phyloP scores from a whole-genome alignment of 92 coral and sea anemone genomes.

The Muricea muricata region DNA sequence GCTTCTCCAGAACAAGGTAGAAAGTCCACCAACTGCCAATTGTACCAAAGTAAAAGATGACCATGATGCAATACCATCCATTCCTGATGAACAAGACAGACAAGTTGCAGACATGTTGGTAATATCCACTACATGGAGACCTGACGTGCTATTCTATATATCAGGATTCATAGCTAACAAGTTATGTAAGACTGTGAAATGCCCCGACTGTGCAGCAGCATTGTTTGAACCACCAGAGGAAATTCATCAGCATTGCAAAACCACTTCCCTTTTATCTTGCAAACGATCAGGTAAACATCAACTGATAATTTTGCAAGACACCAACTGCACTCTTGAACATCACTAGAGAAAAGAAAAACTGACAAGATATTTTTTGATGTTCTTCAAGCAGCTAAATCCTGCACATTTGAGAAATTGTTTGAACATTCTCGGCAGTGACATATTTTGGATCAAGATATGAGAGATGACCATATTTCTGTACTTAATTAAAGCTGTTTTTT shows the following conservation, averaged over 20 bases:
- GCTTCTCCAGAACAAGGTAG: no score
- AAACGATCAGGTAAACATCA: background rate
- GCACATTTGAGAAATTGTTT: background rate
- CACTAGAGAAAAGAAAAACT: background rate
- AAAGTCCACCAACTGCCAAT: no score
- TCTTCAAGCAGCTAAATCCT: background rate
- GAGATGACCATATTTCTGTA: background rate
- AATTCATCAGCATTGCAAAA: background rate
- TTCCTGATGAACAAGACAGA: no score
- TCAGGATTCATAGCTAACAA: background rate
- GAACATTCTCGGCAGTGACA: background rate
- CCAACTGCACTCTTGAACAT: background rate
- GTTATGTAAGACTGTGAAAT: background rate
- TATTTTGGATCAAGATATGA: background rate
- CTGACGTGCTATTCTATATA: background rate
- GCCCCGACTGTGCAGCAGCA: slow-evolving; percentile 1
- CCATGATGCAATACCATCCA: no score
- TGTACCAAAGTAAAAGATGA: no score
- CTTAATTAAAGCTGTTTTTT: background rate
- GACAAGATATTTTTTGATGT: background rate
- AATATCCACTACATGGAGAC: no score
- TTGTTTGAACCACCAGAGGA: background rate
- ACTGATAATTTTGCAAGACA: background rate
- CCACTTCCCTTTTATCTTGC: background rate
- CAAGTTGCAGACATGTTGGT: no score